A percentile compares a stretch with the other conserved stretches of the same genome.
Conservation (phyloP, 2,113 vertebrate genomes). For the Dissostichus mawsoni region DNA sequence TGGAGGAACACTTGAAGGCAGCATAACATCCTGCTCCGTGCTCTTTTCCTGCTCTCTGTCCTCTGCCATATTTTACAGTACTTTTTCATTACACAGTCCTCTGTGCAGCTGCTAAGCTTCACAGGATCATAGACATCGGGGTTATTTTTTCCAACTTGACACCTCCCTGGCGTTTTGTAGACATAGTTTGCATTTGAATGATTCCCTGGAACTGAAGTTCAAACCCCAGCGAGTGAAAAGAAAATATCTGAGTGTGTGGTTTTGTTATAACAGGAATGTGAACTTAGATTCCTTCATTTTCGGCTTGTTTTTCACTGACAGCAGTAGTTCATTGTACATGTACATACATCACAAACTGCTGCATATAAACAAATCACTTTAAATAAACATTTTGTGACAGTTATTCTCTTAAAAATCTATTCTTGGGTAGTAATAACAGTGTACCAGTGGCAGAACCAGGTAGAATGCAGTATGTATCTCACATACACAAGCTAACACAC, state of each 20-base stretch:
- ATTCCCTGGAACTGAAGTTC: not conserved
- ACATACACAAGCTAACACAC: not conserved
- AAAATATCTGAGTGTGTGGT: conserved; percentile 36
- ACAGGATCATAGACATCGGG: conserved; percentile 23
- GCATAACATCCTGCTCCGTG: conserved; percentile 14
- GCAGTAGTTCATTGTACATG: not conserved
- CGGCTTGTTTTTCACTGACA: conserved; percentile 5
- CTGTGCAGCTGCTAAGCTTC: conserved; percentile 64
- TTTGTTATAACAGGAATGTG: conserved; percentile 37
- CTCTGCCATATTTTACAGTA: conserved; percentile 11
- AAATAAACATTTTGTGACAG: not conserved
- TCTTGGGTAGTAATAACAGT: not conserved
- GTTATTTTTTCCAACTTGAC: conserved; percentile 53
- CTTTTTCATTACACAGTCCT: conserved; percentile 55
- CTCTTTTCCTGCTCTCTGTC: conserved; percentile 11
- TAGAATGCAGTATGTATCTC: conserved; percentile 19
- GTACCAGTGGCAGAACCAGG: not conserved
- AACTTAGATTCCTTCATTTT: conserved; percentile 21
- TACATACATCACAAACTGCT: not conserved
- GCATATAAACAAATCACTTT: not conserved
- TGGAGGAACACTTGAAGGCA: conserved; percentile 2
- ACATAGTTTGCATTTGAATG: conserved; percentile 50
- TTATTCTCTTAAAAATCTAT: not conserved
- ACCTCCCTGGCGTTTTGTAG: conserved; percentile 58
- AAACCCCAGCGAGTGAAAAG: conserved; percentile 24